Conservation (phyloP, 2,113 vertebrate genomes). For the Eublepharis macularius region DNA sequence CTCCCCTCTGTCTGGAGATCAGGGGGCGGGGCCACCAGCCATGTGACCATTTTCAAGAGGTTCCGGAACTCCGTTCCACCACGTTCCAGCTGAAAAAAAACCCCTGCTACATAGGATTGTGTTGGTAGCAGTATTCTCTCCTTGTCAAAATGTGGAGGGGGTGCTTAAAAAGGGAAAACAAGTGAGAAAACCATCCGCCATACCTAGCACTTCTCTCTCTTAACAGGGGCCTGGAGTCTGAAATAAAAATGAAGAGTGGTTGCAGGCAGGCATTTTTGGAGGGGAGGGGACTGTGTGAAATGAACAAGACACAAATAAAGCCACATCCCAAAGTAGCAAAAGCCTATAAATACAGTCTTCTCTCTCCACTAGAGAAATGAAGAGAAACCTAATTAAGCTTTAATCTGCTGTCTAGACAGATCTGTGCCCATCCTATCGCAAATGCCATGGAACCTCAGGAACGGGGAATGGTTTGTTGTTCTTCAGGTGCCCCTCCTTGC, state of each 20-base stretch:
- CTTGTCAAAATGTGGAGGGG: not conserved
- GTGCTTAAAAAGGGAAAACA: not conserved
- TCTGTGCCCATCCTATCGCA: not conserved
- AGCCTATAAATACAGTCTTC: not conserved
- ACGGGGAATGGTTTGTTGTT: not conserved
- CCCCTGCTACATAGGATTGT: too few species aligned
- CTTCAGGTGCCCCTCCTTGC: not conserved
- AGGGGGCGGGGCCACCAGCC: too few species aligned
- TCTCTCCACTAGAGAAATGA: not conserved
- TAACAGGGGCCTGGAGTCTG: not conserved
- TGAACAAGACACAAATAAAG: not conserved
- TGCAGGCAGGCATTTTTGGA: not conserved
- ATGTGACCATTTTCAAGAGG: too few species aligned
- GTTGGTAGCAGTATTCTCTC: not conserved
- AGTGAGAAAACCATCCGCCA: not conserved
- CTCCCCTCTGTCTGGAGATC: too few species aligned
- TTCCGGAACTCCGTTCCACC: too few species aligned
- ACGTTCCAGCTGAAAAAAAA: too few species aligned
- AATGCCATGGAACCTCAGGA: not conserved
- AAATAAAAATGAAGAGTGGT: not conserved
- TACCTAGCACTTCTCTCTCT: not conserved
- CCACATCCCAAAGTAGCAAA: not conserved
- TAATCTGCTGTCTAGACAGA: constrained; percentile 18
- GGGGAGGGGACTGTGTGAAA: not conserved
- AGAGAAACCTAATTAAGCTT: not conserved